These are phyloP conservation scores for Cryptocheilus praepositus DNA, from an alignment of 2,888 invertebrate species.

Conservation along the genomic window DNA sequence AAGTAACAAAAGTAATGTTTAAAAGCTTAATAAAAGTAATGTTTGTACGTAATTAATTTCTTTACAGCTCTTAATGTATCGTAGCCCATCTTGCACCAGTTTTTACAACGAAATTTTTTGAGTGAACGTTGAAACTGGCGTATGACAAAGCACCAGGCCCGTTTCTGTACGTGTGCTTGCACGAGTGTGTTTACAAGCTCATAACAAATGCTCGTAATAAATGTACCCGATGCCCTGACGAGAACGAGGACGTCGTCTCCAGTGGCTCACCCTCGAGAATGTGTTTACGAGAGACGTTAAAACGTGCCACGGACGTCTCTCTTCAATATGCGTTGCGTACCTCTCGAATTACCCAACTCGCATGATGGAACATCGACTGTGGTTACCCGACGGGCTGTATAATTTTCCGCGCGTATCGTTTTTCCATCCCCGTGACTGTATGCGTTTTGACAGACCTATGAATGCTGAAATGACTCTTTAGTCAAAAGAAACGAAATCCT, in stretches of 20 bases:
- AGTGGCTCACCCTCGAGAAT: slow-evolving; percentile 29
- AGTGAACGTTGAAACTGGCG: too few relatives aligned
- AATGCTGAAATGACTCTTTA: neutral
- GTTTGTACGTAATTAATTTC: too few relatives aligned
- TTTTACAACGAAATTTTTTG: too few relatives aligned
- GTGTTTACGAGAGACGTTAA: slow-evolving; percentile 55
- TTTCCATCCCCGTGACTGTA: neutral
- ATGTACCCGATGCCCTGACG: neutral
- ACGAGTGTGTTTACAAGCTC: slow-evolving; percentile 29
- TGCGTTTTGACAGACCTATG: neutral
- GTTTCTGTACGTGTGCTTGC: too few relatives aligned
- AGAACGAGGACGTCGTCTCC: slow-evolving; percentile 9
- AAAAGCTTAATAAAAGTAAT: too few relatives aligned
- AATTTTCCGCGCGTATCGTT: slow-evolving; percentile 1
- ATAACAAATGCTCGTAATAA: slow-evolving; percentile 38
- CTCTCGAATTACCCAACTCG: slow-evolving; percentile 12
- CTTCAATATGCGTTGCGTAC: slow-evolving; percentile 7
- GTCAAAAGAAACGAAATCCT: neutral
- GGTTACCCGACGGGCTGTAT: neutral
- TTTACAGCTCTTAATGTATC: too few relatives aligned
- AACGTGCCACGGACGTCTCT: slow-evolving; percentile 25
- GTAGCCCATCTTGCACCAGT: too few relatives aligned
- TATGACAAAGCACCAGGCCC: too few relatives aligned
- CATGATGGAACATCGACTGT: neutral
- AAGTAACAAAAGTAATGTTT: too few relatives aligned